These are phyloP conservation scores for Polia nebulosa DNA, from an alignment of 2,888 invertebrate genomes.

Conservation along the genomic window DNA sequence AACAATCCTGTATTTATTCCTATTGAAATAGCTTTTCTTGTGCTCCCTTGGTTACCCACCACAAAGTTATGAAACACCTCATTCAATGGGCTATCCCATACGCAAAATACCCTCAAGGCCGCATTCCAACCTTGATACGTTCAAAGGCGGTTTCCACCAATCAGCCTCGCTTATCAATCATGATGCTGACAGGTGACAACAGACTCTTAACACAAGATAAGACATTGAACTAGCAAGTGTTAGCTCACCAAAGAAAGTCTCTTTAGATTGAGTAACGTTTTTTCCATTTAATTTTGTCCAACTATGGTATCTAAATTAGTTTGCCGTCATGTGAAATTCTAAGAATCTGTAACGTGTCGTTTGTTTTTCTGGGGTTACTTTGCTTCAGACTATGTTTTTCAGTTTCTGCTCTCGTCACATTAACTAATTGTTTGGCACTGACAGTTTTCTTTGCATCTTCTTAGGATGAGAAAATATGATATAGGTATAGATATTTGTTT, in stretches of 20 bases:
- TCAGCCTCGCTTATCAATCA: constrained; percentile 85
- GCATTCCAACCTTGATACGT: constrained; percentile 71
- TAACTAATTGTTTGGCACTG: background rate
- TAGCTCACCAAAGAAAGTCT: constrained; percentile 51
- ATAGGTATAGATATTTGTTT: too few relatives aligned
- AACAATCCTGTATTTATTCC: too few relatives aligned
- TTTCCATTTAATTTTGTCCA: constrained; percentile 7
- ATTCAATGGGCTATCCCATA: constrained; percentile 10
- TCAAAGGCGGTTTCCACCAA: constrained; percentile 80
- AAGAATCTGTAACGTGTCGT: background rate
- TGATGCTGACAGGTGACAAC: constrained; percentile 76
- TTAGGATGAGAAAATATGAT: background rate
- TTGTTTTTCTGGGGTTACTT: constrained; percentile 15
- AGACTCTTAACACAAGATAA: constrained; percentile 81
- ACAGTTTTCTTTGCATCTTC: background rate
- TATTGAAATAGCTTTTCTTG: background rate
- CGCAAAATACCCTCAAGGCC: constrained; percentile 68
- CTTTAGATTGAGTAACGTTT: constrained; percentile 12
- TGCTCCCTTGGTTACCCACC: background rate
- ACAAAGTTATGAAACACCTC: background rate
- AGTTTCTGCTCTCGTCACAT: background rate
- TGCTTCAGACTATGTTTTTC: background rate
- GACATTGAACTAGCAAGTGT: constrained; percentile 41
- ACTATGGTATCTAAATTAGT: background rate
- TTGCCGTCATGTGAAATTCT: constrained; percentile 7